A percentile compares a stretch with the other conserved stretches of the same genome.
Conservation (phyloP, 2,113 vertebrate genomes). For the Centropus bengalensis region DNA sequence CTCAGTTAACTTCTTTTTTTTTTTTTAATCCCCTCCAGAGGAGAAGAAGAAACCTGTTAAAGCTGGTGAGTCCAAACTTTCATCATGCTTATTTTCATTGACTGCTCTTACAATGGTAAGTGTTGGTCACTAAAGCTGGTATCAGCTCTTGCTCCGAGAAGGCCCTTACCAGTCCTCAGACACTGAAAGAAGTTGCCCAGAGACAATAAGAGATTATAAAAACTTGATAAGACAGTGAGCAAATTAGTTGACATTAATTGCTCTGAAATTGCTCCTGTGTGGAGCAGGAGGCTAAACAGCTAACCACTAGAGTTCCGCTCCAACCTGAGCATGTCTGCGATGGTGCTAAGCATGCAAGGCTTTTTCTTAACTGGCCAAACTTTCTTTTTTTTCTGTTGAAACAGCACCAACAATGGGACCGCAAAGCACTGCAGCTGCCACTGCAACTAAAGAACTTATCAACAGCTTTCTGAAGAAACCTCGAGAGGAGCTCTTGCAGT, state of each 20-base stretch:
- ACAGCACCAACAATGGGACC: not conserved
- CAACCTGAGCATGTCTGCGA: not conserved
- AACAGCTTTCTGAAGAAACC: conserved; percentile 64
- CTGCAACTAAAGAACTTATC: not conserved
- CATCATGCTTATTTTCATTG: not conserved
- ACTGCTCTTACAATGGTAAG: not conserved
- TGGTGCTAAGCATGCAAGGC: not conserved
- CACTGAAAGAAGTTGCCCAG: not conserved
- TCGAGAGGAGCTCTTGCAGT: conserved; percentile 82
- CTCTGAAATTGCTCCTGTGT: not conserved
- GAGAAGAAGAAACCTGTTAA: conserved; percentile 66
- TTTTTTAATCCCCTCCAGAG: not conserved
- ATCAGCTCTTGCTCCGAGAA: not conserved
- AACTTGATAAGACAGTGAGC: not conserved
- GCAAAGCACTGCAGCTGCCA: accelerated
- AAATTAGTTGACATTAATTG: not conserved
- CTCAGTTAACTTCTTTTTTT: conserved; percentile 20
- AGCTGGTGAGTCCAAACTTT: conserved; percentile 59
- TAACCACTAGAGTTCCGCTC: not conserved
- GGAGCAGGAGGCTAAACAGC: not conserved
- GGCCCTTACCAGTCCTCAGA: not conserved
- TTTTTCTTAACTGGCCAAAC: not conserved
- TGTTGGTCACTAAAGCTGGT: not conserved
- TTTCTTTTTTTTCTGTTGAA: not conserved
- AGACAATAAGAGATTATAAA: not conserved